These are phyloP conservation scores for Anthophora plumipes DNA, from an alignment of 2,888 invertebrate species.

Conservation along the genomic window DNA sequence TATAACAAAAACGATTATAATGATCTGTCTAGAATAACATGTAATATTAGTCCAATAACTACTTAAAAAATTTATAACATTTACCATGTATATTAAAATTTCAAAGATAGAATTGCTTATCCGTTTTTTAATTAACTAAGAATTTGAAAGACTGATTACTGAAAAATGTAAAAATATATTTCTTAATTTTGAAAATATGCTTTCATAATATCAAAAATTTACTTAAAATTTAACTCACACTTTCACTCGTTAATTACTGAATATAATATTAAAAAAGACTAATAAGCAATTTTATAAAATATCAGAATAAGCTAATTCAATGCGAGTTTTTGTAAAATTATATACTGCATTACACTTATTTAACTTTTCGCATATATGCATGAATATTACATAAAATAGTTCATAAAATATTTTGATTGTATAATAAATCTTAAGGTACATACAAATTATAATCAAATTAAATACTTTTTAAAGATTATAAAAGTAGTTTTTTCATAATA, in stretches of 20 bases:
- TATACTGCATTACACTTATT: conserved; percentile 16
- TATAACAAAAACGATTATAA: conserved; percentile 53
- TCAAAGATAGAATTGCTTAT: conserved; percentile 29
- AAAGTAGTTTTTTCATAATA: conserved; percentile 33
- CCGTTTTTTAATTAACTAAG: conserved; percentile 7
- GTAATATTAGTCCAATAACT: conserved; percentile 49
- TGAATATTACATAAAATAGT: conserved; percentile 15
- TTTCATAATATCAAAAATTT: conserved; percentile 4
- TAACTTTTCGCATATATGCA: conserved; percentile 34
- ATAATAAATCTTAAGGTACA: conserved; percentile 53
- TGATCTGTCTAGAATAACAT: conserved; percentile 56
- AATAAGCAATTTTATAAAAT: conserved; percentile 33
- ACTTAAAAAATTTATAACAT: conserved; percentile 38
- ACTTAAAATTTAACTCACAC: neutral
- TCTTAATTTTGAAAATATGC: conserved; percentile 15
- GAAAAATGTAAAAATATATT: neutral
- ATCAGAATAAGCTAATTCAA: conserved; percentile 8
- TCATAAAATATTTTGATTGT: conserved; percentile 43
- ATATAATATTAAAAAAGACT: conserved; percentile 13
- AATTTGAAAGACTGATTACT: conserved; percentile 22
- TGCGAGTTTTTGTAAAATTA: conserved; percentile 17
- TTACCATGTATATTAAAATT: conserved; percentile 3
- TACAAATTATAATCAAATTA: conserved; percentile 41
- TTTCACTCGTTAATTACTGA: neutral
- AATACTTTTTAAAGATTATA: conserved; percentile 20